Evolutionary conservation across 2,113 vertebrate genomes (phyloP), one percentile per base, ranked within the genome.

Genomic region (Chaetura pelagica): DNA sequence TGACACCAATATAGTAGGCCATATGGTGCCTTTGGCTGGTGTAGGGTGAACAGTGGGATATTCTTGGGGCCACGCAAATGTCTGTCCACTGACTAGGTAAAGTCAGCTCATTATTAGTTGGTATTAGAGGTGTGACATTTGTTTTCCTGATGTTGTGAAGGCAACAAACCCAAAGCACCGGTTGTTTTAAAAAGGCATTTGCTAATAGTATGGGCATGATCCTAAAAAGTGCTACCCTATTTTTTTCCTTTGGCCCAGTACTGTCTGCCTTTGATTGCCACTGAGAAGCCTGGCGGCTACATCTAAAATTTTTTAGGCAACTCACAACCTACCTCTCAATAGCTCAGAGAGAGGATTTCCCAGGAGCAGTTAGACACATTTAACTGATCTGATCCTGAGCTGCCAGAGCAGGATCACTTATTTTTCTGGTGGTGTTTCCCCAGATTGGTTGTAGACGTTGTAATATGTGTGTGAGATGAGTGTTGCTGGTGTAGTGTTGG

Each of bases 1-100:
- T 10, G 59, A 91, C 92, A 96, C 96, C 90, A 92, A 94, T 97
- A 96, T 93, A 96, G 95, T 83, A 84, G 92, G 76, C 93, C 94
- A 96, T 86, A 89, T 96, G 96, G 95, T 96, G 90, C 66, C 75
- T 96, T 97, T 91, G 88, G 68, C 93, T 95, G 94, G 90, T 95
- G 85, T 97, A 93, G 93, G 77, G 87, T 97, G 96, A 95, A 63
- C 84, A 74, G 84, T 67, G 55, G 69, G 92, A 76, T 97, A 97
- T 95, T 96, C 93, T 94, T 93, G 79, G 93, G 91, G 63, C 88
- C 84, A 89, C 10, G 6, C 67, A 92, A 85, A 94, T 74, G 62
- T 94, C 81, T 96, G 92, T 94, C 79, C 95, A 87, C 92, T 92
- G 85, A 80, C 89, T 94, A 95, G 91, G 90, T 96, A 88, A 93